phyloP scores from a whole-genome alignment of 2,888 invertebrate genomes.

The Alloscopus bannaensis region DNA sequence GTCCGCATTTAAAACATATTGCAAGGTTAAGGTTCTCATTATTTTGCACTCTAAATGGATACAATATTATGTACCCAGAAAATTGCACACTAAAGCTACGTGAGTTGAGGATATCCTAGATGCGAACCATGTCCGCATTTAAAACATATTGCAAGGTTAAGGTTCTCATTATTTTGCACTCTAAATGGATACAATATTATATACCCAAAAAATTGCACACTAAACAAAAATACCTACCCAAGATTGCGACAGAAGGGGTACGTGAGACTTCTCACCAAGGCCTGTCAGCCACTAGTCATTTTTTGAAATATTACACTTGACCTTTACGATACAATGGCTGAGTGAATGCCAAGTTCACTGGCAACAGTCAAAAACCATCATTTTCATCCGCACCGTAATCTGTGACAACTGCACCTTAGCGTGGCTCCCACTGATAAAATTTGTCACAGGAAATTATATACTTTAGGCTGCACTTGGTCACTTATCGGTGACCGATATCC shows the following conservation, averaged over 20 bases:
- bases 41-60: background rate
- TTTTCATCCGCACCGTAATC: too few relatives aligned
- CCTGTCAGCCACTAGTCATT: slow-evolving; percentile 16
- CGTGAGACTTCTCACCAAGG: slow-evolving; percentile 36
- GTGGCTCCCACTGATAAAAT: too few relatives aligned
- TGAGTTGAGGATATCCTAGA: too few relatives aligned
- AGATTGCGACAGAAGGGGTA: slow-evolving; percentile 3
- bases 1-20: background rate
- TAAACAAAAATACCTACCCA: background rate
- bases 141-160: background rate
- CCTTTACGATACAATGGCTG: background rate
- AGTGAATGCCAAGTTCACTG: background rate
- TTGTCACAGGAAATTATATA: too few relatives aligned
- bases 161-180: background rate
- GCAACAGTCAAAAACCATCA: background rate
- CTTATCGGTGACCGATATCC: too few relatives aligned
- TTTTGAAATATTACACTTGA: slow-evolving; percentile 15
- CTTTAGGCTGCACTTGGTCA: too few relatives aligned
- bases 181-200: background rate
- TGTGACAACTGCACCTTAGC: background rate
- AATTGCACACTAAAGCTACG: background rate
- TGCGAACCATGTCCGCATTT: too few relatives aligned
- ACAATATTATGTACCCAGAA: background rate
- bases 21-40: background rate
- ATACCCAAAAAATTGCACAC: background rate